Evolutionary conservation across 2,113 vertebrate genomes (phyloP), one percentile per base, ranked within the genome.

Genomic region (Neodon shergylaensis): DNA sequence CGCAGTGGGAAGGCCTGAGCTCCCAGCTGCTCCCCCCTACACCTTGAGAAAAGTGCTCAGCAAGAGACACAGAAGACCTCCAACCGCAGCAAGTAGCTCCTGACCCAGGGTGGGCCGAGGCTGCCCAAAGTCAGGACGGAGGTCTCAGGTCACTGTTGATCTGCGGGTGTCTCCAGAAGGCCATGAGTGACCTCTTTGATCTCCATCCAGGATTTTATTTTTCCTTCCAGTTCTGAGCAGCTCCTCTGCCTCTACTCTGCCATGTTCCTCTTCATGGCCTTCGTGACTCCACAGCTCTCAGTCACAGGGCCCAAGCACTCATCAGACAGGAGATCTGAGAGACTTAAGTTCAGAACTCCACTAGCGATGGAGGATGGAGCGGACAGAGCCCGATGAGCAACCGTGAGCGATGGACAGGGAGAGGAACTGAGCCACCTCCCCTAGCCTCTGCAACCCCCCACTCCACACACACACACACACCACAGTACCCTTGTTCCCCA

Each of bases 31-130:
- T 17, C 7, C 1, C 26, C 1, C 22, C 58, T 21, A 6, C 13
- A 19, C n/a, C 0, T 0, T 28, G 0, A 0, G 22, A 5, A 8
- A 61, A 61, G 2, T 3, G 0, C 39, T 5, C 49, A 54, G n/a
- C 2, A 49, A 0, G 5, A 7, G 8, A 0, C 5, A 7, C 4
- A 0, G 6, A 4, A 70, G 70, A 61, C 52, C 49, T 19, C 70
- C 26, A 58, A 54, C 9, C 5, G 6, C 22, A 33, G 44, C 58
- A 66, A n/a, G 36, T 16, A 47, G 36, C 33, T 86, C 31, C 49
- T 39, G 1, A 0, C 5, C 0, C 21, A 83, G 13, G 39, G 68
- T 54, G 66, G 68, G 63, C n/a, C 42, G 5, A 31, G 33, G 7
- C 8, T 58, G 49, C 12, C 0, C 0, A 31, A 19, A n/a, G 22